Evolutionary conservation across 2,888 invertebrate genomes (phyloP), one percentile per base, ranked within the genome.

Genomic region (Agrotis clavis): DNA sequence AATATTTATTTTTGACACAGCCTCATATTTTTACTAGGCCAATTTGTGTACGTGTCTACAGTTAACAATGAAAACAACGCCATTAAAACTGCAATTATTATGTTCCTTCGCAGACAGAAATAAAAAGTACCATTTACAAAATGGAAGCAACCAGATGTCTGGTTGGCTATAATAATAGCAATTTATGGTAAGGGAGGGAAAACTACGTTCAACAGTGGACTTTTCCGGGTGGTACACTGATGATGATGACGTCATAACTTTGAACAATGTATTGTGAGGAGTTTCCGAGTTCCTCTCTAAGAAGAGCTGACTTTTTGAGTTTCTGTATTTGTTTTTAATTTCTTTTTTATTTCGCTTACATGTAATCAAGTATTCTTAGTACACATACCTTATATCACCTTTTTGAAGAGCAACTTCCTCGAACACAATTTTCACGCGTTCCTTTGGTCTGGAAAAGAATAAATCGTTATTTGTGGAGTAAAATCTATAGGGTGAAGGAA

Each of bases 361-460:
- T 21, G 4, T 14, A 14, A 30, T 13, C 1, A 13, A 35, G n/a
- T n/a, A 54, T 41, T 41, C 9, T 41, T 41, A 74, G 25, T 74
- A 19, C 1, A 79, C 89, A 67, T 90, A 98, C 98, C 98, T 98
- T 83, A 98, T 94, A 90, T 98, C 98, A 73, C 98, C 98, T 92
- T 98, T 97, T 91, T 98, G 97, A 82, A 98, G 96, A 67, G 97
- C 97, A 84, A 98, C 97, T 95, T 98, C 98, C 93, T 98, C 98
- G 90, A 99, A 98, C 21, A 98, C 97, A 84, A 99, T 95, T 90
- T 98, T 97, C 84, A 99, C 98, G 82, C 98, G 96, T 94, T 98
- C 98, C 89, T 97, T 97, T 88, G 97, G 96, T 91, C 98, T 98
- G 97, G 6, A 83, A 97, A 97, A 87, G 83, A 81, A 82, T 47